phyloP scores from a whole-genome alignment of 2,113 vertebrate species.

The Tachycineta bicolor region DNA sequence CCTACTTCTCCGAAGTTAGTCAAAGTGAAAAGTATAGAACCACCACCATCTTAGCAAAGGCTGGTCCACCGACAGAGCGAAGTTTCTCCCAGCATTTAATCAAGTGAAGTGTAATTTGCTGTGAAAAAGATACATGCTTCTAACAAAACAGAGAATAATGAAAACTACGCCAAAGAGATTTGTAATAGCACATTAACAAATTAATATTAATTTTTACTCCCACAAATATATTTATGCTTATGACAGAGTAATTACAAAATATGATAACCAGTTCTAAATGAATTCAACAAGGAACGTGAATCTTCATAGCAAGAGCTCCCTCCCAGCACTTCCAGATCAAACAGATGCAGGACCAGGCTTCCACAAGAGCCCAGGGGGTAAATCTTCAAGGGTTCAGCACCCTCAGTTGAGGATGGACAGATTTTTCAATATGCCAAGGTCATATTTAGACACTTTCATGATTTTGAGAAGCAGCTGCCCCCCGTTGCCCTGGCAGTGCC shows the following conservation, averaged over 20 bases:
- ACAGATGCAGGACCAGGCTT: slow-evolving; percentile 4
- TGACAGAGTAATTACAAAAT: background rate
- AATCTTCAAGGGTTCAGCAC: slow-evolving; percentile 4
- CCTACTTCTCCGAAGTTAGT: background rate
- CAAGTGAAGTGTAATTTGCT: background rate
- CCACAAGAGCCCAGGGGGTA: background rate
- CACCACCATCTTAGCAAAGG: background rate
- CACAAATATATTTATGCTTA: background rate
- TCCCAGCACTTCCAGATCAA: slow-evolving; percentile 10
- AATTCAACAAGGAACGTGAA: slow-evolving; percentile 1
- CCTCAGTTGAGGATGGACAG: background rate
- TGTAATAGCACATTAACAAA: background rate
- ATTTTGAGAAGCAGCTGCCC: background rate
- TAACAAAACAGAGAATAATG: background rate
- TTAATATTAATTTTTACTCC: background rate
- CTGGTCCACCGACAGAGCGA: background rate
- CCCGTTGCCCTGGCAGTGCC: background rate
- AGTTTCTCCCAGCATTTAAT: background rate
- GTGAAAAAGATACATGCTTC: background rate
- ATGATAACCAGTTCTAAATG: background rate
- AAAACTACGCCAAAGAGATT: background rate
- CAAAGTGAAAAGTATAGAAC: background rate
- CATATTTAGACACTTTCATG: background rate
- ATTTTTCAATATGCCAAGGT: background rate
- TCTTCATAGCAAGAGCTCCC: background rate